phyloP scores from a whole-genome alignment of 2,888 invertebrate genomes.

The Itoplectis maculator region DNA sequence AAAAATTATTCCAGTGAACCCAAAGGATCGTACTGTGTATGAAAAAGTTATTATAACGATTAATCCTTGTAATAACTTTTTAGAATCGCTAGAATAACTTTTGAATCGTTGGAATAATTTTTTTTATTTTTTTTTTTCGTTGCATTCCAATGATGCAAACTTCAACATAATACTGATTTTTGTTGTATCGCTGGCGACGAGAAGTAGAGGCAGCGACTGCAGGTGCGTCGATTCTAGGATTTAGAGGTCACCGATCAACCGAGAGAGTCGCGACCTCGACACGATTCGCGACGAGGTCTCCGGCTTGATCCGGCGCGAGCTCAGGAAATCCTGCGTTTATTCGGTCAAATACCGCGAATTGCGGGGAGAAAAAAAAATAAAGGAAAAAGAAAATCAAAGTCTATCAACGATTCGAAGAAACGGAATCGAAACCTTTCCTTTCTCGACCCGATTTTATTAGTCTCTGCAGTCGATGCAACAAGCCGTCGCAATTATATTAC shows the following conservation, averaged over 20 bases:
- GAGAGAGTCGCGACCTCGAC: constrained; percentile 68
- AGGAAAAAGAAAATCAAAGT: not conserved
- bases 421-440: not conserved
- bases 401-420: not conserved
- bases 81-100: too few species aligned
- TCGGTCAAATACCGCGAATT: not conserved
- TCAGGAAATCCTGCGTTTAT: constrained; percentile 11
- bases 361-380: too few species aligned
- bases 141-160: too few species aligned
- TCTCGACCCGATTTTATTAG: not conserved
- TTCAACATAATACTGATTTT: too few species aligned
- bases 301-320: constrained; percentile 15
- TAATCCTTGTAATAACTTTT: too few species aligned
- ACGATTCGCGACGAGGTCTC: constrained; percentile 67
- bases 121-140: too few species aligned
- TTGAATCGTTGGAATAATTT: too few species aligned
- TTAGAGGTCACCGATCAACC: constrained; percentile 66
- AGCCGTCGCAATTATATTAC: too few species aligned
- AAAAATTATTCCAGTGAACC: too few species aligned
- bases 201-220: constrained; percentile 24
- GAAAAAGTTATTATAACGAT: too few species aligned
- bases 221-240: constrained; percentile 63
- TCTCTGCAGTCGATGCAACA: too few species aligned
- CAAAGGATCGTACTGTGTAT: too few species aligned
- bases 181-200: not conserved